A percentile compares a stretch with the other conserved stretches of the same genome.
Evolutionary conservation across 2,888 invertebrate species (phyloP).

Genomic region (Leptothorax acervorum): DNA sequence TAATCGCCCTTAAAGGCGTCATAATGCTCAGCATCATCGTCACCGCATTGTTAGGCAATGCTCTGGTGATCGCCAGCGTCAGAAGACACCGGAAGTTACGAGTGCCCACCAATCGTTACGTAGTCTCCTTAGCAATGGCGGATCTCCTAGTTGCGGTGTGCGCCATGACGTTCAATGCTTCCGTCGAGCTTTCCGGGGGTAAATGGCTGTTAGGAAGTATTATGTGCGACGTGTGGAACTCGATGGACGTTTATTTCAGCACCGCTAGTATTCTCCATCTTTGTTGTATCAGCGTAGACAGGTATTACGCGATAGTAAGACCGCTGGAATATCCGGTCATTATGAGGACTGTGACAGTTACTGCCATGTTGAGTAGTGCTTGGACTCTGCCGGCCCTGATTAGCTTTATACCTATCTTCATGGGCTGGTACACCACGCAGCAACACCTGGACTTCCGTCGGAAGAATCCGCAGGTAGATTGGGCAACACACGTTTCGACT

Average conservation of each 20-base stretch:
- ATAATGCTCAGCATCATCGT: conserved; percentile 93
- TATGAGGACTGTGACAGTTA: conserved; percentile 93
- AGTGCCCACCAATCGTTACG: conserved; percentile 97
- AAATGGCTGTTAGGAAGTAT: conserved; percentile 95
- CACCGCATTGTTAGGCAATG: conserved; percentile 96
- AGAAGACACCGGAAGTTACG: conserved; percentile 92
- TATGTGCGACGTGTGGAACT: conserved; percentile 98
- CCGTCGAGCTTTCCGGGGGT: conserved; percentile 92
- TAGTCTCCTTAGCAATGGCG: conserved; percentile 96
- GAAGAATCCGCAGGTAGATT: conserved; percentile 88
- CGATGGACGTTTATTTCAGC: conserved; percentile 97
- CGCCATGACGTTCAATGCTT: conserved; percentile 97
- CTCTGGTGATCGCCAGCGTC: conserved; percentile 94
- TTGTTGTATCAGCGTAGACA: conserved; percentile 97
- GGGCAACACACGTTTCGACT: neutral
- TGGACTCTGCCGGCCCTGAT: conserved; percentile 88
- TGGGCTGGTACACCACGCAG: conserved; percentile 90
- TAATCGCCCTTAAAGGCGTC: conserved; percentile 90
- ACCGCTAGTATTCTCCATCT: conserved; percentile 96
- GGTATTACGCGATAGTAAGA: conserved; percentile 96
- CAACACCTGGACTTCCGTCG: conserved; percentile 87
- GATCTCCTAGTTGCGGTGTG: conserved; percentile 97
- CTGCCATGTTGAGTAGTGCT: conserved; percentile 86
- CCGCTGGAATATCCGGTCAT: conserved; percentile 97
- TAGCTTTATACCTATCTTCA: conserved; percentile 89